These are phyloP conservation scores for Globia sparganii DNA, from an alignment of 2,888 invertebrate genomes.

Conservation along the genomic window DNA sequence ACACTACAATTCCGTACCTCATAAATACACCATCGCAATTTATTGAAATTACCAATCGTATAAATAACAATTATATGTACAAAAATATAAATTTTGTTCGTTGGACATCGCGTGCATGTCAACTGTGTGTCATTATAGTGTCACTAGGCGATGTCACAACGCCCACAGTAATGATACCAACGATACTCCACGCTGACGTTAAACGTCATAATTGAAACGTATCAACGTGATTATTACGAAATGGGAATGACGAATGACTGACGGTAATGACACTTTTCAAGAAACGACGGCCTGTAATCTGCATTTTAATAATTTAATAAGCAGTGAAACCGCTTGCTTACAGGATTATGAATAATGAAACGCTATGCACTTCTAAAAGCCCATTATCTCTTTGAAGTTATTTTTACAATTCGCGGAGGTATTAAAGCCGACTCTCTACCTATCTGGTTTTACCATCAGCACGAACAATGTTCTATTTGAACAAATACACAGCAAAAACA, in stretches of 20 bases:
- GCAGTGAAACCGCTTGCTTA: conserved; percentile 43
- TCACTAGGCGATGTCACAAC: conserved; percentile 66
- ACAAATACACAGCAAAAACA: conserved; percentile 61
- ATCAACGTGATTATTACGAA: conserved; percentile 60
- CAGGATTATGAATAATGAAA: conserved; percentile 50
- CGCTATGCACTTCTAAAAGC: conserved; percentile 35
- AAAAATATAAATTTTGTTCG: conserved; percentile 62
- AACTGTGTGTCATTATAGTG: conserved; percentile 66
- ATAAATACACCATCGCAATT: conserved; percentile 55
- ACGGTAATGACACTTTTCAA: conserved; percentile 58
- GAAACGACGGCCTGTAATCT: conserved; percentile 28
- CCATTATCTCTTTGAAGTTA: conserved; percentile 44
- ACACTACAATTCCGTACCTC: conserved; percentile 46
- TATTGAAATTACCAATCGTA: conserved; percentile 59
- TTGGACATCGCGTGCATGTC: conserved; percentile 69
- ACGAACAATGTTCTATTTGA: conserved; percentile 62
- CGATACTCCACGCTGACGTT: conserved; percentile 55
- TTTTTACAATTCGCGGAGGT: conserved; percentile 50
- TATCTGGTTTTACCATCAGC: conserved; percentile 54
- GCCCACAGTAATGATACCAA: conserved; percentile 66
- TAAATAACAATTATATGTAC: conserved; percentile 65
- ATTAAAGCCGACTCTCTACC: conserved; percentile 28
- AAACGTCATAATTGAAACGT: conserved; percentile 67
- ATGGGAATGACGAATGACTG: conserved; percentile 54
- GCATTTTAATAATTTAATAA: conserved; percentile 47